A percentile compares a stretch with the other conserved stretches of the same genome.
Evolutionary conservation across 92 coral and sea anemone species (phyloP).

Genomic region (Plumapathes pennacea): DNA sequence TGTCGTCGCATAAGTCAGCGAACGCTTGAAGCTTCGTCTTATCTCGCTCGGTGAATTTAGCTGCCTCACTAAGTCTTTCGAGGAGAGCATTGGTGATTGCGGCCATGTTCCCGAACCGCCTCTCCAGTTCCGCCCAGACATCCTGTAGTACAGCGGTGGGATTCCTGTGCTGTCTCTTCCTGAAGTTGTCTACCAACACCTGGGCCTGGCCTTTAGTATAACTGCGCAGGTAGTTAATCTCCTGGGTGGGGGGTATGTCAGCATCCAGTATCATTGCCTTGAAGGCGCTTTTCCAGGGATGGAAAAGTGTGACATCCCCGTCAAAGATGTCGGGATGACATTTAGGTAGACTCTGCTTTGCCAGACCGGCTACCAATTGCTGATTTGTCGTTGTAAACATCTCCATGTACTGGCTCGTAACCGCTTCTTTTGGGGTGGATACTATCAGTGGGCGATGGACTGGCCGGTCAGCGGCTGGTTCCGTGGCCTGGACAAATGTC

Average conservation of each 20-base stretch:
- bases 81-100: constrained; percentile 29
- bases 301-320: constrained; percentile 37
- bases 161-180: constrained; percentile 28
- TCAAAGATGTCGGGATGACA: constrained; percentile 42
- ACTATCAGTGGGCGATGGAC: too few relatives aligned
- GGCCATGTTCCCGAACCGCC: constrained; percentile 46
- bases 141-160: constrained; percentile 16
- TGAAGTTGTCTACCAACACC: constrained; percentile 38
- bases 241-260: constrained; percentile 28
- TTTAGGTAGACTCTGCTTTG: constrained; percentile 34
- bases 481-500: too few relatives aligned
- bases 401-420: too few relatives aligned
- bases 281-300: constrained; percentile 33
- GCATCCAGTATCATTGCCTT: constrained; percentile 40
- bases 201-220: constrained; percentile 40
- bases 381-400: constrained; percentile 15
- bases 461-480: too few relatives aligned
- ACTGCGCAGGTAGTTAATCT: too few relatives aligned
- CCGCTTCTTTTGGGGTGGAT: too few relatives aligned
- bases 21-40: constrained; percentile 14
- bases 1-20: constrained; percentile 46
- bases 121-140: constrained; percentile 44
- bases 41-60: constrained; percentile 22
- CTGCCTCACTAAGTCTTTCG: constrained; percentile 3
- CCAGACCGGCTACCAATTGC: constrained; percentile 14